Base-by-base conservation (phyloP, 2,797 vertebrate genomes). In the Halcyon chelicuti region DNA sequence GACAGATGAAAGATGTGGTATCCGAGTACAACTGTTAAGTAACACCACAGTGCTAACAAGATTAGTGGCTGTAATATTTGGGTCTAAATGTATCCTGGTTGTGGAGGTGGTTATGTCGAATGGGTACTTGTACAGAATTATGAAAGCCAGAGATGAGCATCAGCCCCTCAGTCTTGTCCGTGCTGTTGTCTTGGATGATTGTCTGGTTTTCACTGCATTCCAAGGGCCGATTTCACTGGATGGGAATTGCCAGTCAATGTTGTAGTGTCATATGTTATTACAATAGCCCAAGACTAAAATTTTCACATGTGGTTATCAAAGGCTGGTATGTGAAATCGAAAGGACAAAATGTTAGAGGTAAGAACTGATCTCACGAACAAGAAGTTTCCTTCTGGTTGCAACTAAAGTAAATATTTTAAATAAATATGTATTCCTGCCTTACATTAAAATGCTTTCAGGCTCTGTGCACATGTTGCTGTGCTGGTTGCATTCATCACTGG, bases 1-100 rank as follows among this genome's bases (percentile, higher is more conserved):
- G 87, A 58, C 81, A 93, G 88, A 80, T 85, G 77, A 90, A 92
- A 95, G 90, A 83, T 88, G 72, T 4, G 4, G 4, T 91, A 29
- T 90, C 73, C 47, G 75, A 37, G 72, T 82, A 63, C 47, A 74
- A 31, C 66, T 94, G 89, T 88, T 86, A 95, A 89, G 68, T 37
- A 94, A 92, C 40, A 92, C 88, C 77, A 75, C 37, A 39, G 62
- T 65, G 67, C 55, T 82, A 25, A 66, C 35, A 13, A 47, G 68
- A 65, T 77, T 55, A 62, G 68, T 82, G 65, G 33, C 57, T 75
- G 12, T 28, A 39, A 17, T 58, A 35, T 91, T 87, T 77, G 47
- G 31, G 5, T 78, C 70, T 78, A 67, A 47, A 37, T 78, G 44
- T 78, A 68, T 75, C 61, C 44, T 33, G 75, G 3, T 39, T 49